Percentiles rank a stretch among this genome's conserved stretches.
Evolutionary conservation across 2,113 vertebrate genomes (phyloP).

Genomic region (Apteryx mantelli): DNA sequence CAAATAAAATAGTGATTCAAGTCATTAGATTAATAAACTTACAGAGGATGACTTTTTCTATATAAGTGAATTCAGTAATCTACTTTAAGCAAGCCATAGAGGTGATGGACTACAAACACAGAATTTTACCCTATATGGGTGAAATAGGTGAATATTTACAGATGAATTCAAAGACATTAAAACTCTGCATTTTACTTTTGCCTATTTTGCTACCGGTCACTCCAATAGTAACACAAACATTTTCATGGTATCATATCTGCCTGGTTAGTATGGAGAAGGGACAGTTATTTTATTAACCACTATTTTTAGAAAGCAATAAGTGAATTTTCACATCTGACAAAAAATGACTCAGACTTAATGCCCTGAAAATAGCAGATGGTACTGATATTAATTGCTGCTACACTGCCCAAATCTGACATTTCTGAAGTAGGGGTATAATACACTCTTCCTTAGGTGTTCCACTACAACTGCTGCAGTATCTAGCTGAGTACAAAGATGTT

Average conservation of each 20-base stretch:
- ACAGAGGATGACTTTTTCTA: not conserved
- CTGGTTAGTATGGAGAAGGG: not conserved
- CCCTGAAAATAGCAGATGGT: not conserved
- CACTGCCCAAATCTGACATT: not conserved
- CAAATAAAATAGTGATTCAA: not conserved
- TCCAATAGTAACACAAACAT: not conserved
- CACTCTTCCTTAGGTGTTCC: not conserved
- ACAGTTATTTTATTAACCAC: not conserved
- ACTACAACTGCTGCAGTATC: not conserved
- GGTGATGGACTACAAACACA: not conserved
- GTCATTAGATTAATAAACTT: not conserved
- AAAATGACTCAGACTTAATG: not conserved
- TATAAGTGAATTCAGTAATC: not conserved
- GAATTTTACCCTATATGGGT: not conserved
- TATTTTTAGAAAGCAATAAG: not conserved
- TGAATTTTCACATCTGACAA: constrained; percentile 23
- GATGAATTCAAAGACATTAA: not conserved
- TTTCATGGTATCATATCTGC: not conserved
- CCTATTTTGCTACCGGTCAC: not conserved
- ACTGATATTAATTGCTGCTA: not conserved
- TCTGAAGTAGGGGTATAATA: not conserved
- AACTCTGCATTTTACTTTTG: not conserved
- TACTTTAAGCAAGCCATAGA: not conserved
- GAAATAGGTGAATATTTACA: not conserved
- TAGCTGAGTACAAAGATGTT: not conserved